Evolutionary conservation across 2,113 vertebrate species (phyloP), one percentile per base, ranked within the genome.

Genomic region (Carollia perspicillata): DNA sequence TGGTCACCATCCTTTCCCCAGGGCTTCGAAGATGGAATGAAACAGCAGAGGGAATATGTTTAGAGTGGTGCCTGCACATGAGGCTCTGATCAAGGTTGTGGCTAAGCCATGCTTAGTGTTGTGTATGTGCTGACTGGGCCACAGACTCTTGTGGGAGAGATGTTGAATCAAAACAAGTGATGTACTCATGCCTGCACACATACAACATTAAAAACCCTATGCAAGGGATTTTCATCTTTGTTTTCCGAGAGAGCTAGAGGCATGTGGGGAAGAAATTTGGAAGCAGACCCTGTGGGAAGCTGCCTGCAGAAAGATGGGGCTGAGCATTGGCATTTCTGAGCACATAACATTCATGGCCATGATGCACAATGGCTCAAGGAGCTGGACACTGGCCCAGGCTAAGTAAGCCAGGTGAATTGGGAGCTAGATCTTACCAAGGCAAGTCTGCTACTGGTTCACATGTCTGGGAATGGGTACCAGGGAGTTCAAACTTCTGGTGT

Each of bases 1-100:
- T 58, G 22, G 18, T 37, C 44, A n/a, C 35, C 3, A 28, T 3
- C 8, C 33, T 35, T 35, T n/a, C 35, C 44, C 3, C 2, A 55
- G 53, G 1, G 9, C 47, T 51, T 63, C 4, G 0, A 77, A 5
- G 79, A 22, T 6, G 2, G 30, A 11, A 30, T 0, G 12, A n/a
- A 26, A 51, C 35, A 0, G 8, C 0, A 1, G 33, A 58, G 4
- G 20, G n/a, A 20, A 16, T 6, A 0, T 0, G n/a, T n/a, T 49
- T 3, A 5, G 26, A 84, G 58, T 0, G 1, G 37, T 8, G 5
- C 17, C 47, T 10, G 0, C 8, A 30, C 4, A 0, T 37, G 26
- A 17, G 33, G 14, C 13, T 0, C 18, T 1, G 1, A 18, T 55
- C 23, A n/a, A 42, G 79, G n/a, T 37, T 18, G 8, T 78, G 0